Conservation (phyloP, 2,797 vertebrate genomes). For the Tolypeutes matacus region DNA sequence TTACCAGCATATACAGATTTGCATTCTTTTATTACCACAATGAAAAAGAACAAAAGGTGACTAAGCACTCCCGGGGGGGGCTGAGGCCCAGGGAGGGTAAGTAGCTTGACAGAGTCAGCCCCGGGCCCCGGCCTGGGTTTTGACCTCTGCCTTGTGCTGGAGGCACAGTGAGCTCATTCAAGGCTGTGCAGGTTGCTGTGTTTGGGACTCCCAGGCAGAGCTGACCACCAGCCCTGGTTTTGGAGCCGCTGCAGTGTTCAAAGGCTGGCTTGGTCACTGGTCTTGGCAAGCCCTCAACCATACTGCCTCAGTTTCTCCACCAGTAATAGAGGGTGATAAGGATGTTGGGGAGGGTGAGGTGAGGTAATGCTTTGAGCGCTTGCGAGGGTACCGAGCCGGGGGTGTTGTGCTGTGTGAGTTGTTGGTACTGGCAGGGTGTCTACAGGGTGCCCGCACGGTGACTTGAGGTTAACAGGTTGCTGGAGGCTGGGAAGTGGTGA, state of each 20-base stretch:
- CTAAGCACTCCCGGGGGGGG: not conserved
- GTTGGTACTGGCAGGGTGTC: not conserved
- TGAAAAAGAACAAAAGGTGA: not conserved
- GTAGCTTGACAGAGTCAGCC: not conserved
- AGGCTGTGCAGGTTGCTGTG: rapidly evolving
- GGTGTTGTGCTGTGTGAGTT: too few relatives aligned
- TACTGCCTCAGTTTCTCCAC: not conserved
- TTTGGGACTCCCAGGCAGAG: rapidly evolving
- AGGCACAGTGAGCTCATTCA: rapidly evolving
- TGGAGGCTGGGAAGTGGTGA: not conserved
- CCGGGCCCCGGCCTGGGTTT: not conserved
- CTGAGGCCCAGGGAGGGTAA: too few relatives aligned
- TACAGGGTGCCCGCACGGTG: rapidly evolving
- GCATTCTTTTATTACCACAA: not conserved
- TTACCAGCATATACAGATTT: rapidly evolving
- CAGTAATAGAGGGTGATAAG: not conserved
- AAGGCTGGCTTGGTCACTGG: too few relatives aligned
- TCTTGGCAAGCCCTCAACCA: not conserved
- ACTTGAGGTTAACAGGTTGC: not conserved
- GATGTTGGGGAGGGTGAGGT: not conserved
- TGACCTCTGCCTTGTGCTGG: not conserved
- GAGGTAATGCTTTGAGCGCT: not conserved
- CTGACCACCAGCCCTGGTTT: too few relatives aligned
- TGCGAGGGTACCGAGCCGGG: not conserved
- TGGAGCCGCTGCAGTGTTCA: too few relatives aligned